Percentiles rank a stretch among this genome's conserved stretches.
These are phyloP conservation scores for Acrobasis repandana DNA, from an alignment of 2,888 invertebrate genomes.

Conservation along the genomic window DNA sequence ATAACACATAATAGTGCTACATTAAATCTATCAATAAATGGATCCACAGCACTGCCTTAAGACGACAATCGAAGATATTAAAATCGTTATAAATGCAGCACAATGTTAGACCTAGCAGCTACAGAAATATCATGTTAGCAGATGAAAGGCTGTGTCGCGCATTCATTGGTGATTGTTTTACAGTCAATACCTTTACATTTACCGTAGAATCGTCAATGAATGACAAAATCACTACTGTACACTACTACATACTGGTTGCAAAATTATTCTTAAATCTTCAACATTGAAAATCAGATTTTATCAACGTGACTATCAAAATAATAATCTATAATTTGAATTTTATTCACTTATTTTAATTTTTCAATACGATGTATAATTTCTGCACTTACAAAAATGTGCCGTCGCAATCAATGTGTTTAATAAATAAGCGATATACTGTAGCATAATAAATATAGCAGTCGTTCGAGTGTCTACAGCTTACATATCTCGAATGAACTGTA, in stretches of 20 bases:
- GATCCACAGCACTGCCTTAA: too few species aligned
- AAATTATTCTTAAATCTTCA: neutral
- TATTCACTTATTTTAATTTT: neutral
- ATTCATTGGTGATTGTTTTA: conserved; percentile 15
- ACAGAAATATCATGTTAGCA: neutral
- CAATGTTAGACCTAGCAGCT: neutral
- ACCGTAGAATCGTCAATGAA: neutral
- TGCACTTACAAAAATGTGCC: conserved; percentile 1
- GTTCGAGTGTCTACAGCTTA: neutral
- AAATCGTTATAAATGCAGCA: neutral
- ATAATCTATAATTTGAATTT: neutral
- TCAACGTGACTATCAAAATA: neutral
- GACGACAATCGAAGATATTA: too few species aligned
- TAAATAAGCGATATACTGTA: neutral
- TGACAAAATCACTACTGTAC: neutral
- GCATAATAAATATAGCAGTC: neutral
- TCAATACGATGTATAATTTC: neutral
- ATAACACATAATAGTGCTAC: too few species aligned
- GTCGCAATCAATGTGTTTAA: neutral
- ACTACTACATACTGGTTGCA: neutral
- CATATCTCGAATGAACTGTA: conserved; percentile 1
- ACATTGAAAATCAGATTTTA: neutral
- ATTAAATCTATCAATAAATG: too few species aligned
- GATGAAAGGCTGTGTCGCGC: neutral
- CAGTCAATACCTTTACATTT: neutral